Percentiles rank a stretch among this genome's conserved stretches.
phyloP scores from a whole-genome alignment of 2,888 invertebrate species.

The Pseudeuparius sepicola region DNA sequence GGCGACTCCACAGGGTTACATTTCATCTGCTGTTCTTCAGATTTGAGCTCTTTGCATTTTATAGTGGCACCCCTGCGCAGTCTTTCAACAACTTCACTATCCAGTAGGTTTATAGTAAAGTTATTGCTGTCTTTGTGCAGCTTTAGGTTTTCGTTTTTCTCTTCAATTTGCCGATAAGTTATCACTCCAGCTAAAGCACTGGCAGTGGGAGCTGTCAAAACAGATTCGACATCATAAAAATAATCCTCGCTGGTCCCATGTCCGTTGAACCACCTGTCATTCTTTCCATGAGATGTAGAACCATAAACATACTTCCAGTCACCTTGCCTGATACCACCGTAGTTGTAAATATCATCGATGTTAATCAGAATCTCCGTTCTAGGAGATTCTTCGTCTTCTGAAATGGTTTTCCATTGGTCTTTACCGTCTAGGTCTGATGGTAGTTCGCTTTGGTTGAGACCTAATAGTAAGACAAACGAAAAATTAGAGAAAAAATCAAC shows the following conservation, averaged over 20 bases:
- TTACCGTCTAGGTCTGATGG: conserved; percentile 47
- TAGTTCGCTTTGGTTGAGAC: conserved; percentile 38
- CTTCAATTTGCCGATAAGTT: conserved; percentile 41
- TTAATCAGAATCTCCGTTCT: conserved; percentile 50
- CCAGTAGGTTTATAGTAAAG: conserved; percentile 26
- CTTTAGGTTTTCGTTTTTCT: conserved; percentile 28
- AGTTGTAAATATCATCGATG: conserved; percentile 46
- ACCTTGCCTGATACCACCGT: conserved; percentile 48
- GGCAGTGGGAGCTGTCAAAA: conserved; percentile 41
- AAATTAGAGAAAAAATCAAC: conserved; percentile 7
- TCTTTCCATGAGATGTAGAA: conserved; percentile 35
- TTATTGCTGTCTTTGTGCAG: conserved; percentile 19
- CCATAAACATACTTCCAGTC: conserved; percentile 56
- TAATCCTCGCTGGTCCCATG: conserved; percentile 34
- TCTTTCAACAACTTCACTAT: conserved; percentile 23
- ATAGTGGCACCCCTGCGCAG: conserved; percentile 32
- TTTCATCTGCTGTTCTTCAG: conserved; percentile 28
- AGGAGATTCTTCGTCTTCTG: conserved; percentile 38
- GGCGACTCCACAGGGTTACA: conserved; percentile 36
- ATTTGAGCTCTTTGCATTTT: conserved; percentile 26
- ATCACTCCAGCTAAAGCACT: conserved; percentile 37
- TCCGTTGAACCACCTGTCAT: conserved; percentile 41
- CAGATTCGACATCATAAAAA: conserved; percentile 36
- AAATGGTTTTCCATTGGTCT: conserved; percentile 44
- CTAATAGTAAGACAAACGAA: conserved; percentile 25